These are phyloP conservation scores for Spilosoma lubricipeda DNA, from an alignment of 2,888 invertebrate species.

Conservation along the genomic window DNA sequence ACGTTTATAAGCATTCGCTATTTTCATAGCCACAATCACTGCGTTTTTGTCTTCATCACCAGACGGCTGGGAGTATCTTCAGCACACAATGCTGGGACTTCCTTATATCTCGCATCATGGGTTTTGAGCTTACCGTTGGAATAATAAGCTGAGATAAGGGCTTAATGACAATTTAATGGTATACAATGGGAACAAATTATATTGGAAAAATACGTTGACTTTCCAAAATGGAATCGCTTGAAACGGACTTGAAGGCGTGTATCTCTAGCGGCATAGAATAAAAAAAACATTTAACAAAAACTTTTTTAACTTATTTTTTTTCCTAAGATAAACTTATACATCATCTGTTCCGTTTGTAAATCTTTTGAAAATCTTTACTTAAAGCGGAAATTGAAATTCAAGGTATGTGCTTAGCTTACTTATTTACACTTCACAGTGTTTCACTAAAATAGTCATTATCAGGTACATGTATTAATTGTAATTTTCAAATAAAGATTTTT, in stretches of 20 bases:
- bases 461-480: too few species aligned
- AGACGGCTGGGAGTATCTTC: constrained; percentile 62
- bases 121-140: constrained; percentile 48
- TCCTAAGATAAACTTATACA: too few species aligned
- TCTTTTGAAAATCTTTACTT: too few species aligned
- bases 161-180: constrained; percentile 51
- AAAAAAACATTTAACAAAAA: too few species aligned
- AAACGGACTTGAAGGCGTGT: background rate
- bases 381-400: too few species aligned
- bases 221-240: constrained; percentile 14
- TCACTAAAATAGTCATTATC: too few species aligned
- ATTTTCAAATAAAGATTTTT: too few species aligned
- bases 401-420: too few species aligned
- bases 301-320: too few species aligned
- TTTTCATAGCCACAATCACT: constrained; percentile 33
- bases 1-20: constrained; percentile 17
- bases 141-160: constrained; percentile 56
- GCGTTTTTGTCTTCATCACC: constrained; percentile 54
- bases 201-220: constrained; percentile 41
- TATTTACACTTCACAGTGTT: too few species aligned
- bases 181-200: constrained; percentile 44
- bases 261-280: too few species aligned
- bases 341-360: too few species aligned
- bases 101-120: constrained; percentile 53
- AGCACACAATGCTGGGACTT: constrained; percentile 65